Evolutionary conservation across 1,140 invertebrate species (phyloP), one percentile per base, ranked within the genome.

Genomic region (Drepana arcuata): DNA sequence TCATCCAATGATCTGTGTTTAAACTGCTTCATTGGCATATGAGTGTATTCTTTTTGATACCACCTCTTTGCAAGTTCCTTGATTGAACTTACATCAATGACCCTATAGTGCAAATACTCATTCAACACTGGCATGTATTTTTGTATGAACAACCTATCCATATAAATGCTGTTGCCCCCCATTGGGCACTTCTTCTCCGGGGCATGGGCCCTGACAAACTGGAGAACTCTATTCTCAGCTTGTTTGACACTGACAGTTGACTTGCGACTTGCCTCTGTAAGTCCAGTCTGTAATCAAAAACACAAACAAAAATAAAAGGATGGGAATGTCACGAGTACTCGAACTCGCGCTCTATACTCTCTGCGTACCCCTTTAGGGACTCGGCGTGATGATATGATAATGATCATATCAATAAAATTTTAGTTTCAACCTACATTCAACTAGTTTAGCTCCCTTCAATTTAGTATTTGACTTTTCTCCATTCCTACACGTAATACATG

Each of bases 61-160:
- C 95, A 97, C 13, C 93, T 72, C 31, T 87, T 86, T 15, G 81
- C 87, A 48, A 98, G 60, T 83, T 98, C 96, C 77, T 97, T 98
- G 1, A 98, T 80, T 2, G 92, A 88, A 16, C 92, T 95, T 2
- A 98, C 95, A 88, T 99, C 97, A 33, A 99, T 90, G 13, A 95
- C 91, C 61, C 96, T 88, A 80, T 99, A 98, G 79, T 98, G 95
- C 36, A 98, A 83, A 77, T 96, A 93, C 7, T 90, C 61, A 60
- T 92, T 65, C 9, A 96, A 65, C 21, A 49, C 74, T 0, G 93
- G 92, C 89, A 95, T 92, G 52, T 91, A 88, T 77, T 91, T 92
- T 1, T 61, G 45, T 16, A 97, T 46, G 78, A 96, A 97, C 7
- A 90, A 34, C 45, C 91, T 83, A 72, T 99, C 96, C 85, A 92